Evolutionary conservation across 2,888 invertebrate species (phyloP).

Genomic region (Standfussiana lucernea): DNA sequence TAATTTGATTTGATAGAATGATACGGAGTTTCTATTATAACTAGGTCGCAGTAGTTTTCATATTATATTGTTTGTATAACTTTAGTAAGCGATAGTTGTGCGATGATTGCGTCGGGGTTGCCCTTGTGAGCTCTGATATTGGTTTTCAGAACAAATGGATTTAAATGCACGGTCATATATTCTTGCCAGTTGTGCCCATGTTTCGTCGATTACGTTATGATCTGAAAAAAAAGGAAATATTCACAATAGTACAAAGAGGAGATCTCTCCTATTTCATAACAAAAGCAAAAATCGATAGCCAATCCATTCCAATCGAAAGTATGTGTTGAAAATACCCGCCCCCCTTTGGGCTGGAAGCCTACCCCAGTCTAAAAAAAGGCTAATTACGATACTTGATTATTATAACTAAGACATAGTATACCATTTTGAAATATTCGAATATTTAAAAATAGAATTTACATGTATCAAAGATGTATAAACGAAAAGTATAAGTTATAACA

Average conservation of each 20-base stretch:
- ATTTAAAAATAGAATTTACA: not conserved
- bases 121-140: conserved; percentile 16
- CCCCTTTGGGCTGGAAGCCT: not conserved
- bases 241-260: not conserved
- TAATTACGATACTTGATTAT: not conserved
- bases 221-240: not conserved
- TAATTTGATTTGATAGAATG: not conserved
- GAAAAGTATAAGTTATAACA: not conserved
- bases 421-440: not conserved
- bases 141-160: conserved; percentile 15
- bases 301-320: not conserved
- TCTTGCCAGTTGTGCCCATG: conserved; percentile 13
- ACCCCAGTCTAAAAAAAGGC: not conserved
- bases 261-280: not conserved
- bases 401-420: not conserved
- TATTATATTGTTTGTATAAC: not conserved
- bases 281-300: not conserved
- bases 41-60: not conserved
- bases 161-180: conserved; percentile 8
- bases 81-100: conserved; percentile 12
- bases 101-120: conserved; percentile 6
- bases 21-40: not conserved
- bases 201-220: not conserved
- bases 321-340: not conserved
- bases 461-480: not conserved